Evolutionary conservation across 2,113 vertebrate genomes (phyloP), one percentile per base, ranked within the genome.

Genomic region (Nothocercus nigrocapillus): DNA sequence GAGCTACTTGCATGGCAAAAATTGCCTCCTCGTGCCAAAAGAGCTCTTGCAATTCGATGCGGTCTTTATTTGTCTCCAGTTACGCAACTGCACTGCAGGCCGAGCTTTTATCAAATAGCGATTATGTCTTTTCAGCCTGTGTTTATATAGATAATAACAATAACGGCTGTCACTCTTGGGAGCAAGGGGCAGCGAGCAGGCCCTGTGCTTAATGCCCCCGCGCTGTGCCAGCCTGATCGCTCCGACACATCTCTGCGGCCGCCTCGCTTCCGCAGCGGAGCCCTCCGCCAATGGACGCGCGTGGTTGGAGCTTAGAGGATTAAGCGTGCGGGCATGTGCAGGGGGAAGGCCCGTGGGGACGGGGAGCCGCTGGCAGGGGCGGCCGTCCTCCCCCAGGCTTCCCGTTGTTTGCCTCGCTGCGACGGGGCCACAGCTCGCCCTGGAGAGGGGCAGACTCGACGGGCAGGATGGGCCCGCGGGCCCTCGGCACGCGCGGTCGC

Each of bases 291-390:
- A 7, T 38, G 42, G 3, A 8, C 54, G 88, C 28, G 2, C 18
- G 64, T 28, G 44, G 96, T 82, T 18, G 74, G 53, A 49, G 95
- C 83, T 97, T 68, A 90, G 89, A 76, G 95, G 92, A 94, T 92
- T 78, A 75, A 8, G 88, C 45, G 78, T 83, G 92, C 40, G 7
- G 21, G 69, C 8, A 38, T 72, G 95, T 47, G 85, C 74, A 22
- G 84, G 88, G 80, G 79, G 27, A 89, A 45, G 44, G 44, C 44
- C 44, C 45, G 42, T 14, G 42, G 42, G 42, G 42, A 42, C 42
- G 45, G 15, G 44, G 44, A 44, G 44, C 15, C 44, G 44, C 44
- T 14, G 44, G 44, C 44, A 44, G 44, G 44, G 45, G 18, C 45
- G 8, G 45, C 45, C 45, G 20, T 47, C 45, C 45, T 47, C 45